Evolutionary conservation across 2,888 invertebrate species (phyloP).

Genomic region (Leptinotarsa peninsularis): DNA sequence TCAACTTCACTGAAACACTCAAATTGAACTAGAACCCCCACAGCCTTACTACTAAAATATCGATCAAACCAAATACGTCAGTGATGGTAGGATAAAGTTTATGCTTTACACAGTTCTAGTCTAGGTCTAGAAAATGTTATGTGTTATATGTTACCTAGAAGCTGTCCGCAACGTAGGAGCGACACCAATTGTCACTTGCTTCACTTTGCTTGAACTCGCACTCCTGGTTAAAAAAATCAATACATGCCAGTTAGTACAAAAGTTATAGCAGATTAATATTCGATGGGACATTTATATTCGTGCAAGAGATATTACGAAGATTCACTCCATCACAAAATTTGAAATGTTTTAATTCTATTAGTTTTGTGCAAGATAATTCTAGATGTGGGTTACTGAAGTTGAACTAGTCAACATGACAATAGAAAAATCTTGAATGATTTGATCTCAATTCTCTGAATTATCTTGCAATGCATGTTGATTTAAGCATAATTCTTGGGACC

Average conservation of each 20-base stretch:
- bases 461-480: no score
- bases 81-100: not conserved
- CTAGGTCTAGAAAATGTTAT: conserved; percentile 16
- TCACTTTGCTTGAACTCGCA: conserved; percentile 63
- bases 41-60: not conserved
- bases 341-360: not conserved
- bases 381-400: not conserved
- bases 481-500: no score
- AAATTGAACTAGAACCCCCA: not conserved
- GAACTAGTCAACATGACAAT: no score
- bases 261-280: conserved; percentile 11
- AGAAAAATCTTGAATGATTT: no score
- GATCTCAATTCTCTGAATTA: no score
- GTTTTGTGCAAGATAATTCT: not conserved
- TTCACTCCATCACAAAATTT: not conserved
- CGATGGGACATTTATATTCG: not conserved
- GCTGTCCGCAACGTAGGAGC: conserved; percentile 66
- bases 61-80: not conserved
- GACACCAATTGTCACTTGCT: conserved; percentile 64
- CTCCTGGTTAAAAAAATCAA: conserved; percentile 62
- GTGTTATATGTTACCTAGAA: conserved; percentile 63
- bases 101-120: conserved; percentile 6
- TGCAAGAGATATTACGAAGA: not conserved
- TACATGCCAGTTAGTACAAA: conserved; percentile 60
- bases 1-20: no score